phyloP scores from a whole-genome alignment of 1,140 invertebrate species.

The Meloidogyne floridensis region DNA sequence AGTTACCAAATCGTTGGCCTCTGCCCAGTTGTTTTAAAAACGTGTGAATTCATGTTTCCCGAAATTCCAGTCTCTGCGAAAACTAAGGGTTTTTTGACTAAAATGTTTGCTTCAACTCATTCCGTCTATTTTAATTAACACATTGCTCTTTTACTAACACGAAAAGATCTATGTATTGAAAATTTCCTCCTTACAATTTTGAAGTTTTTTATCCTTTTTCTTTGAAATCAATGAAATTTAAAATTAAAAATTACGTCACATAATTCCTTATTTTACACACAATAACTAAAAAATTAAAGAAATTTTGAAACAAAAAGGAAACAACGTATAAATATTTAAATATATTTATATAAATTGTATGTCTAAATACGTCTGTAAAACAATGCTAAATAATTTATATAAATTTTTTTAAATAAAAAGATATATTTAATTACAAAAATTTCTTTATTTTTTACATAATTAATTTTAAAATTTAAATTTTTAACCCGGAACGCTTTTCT shows the following conservation, averaged over 20 bases:
- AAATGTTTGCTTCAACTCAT: no score
- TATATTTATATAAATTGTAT: neutral
- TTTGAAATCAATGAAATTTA: neutral
- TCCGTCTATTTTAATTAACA: neutral
- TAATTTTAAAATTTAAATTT: neutral
- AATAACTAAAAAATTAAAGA: neutral
- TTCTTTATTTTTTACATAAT: neutral
- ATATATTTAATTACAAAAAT: no score
- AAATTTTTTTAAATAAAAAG: no score
- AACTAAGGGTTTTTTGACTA: no score
- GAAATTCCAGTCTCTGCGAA: no score
- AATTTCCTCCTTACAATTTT: neutral
- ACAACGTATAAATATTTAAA: neutral
- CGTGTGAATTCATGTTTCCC: no score
- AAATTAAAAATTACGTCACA: conserved; percentile 6
- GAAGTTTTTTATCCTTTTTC: neutral
- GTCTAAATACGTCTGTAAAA: neutral
- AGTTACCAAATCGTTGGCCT: no score
- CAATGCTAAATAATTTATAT: no score
- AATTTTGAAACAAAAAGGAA: neutral
- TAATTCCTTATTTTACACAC: neutral
- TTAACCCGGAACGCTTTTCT: neutral
- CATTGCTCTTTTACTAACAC: neutral
- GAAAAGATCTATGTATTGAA: neutral
- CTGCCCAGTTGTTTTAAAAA: no score